Evolutionary conservation across 2,113 vertebrate species (phyloP), one percentile per base, ranked within the genome.

Genomic region (Petrocephalus zakoni): DNA sequence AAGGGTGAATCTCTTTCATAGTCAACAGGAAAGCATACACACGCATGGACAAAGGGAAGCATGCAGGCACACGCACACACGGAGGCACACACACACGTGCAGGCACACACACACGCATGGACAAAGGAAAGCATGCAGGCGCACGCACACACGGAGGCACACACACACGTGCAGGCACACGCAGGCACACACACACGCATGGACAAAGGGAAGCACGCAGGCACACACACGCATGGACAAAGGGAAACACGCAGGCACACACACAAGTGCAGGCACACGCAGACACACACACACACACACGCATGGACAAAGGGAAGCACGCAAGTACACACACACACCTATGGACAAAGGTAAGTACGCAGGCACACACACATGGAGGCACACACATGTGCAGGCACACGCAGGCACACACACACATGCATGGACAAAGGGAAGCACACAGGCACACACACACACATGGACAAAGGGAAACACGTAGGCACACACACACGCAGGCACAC

Each of bases 1-100:
- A 82, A 37, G 64, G 68, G 89, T 56, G 61, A 89, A 56, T 29
- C 49, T 64, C 88, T 34, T 78, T 89, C 51, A 72, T 56, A 46
- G 29, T 13, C 34, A 22, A 58, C 49, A 52, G 47, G n/a, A 17
- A 15, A 19, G 42, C 42, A 3, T 3, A 3, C 42, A 42, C 42
- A 42, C 42, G 42, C 42, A 42, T 42, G 42, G 42, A 64, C 25
- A 64, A 3, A 2, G 61, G 61, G n/a, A 87, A 87, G 87, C 75
- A 78, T 17, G 29, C 42, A 75, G 22, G 84, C 49, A 85, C 64
- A 82, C 86, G 64, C 58, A 10, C 13, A 78, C 6, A n/a, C 25
- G 9, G 13, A 78, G 17, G 52, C 86, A 75, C 29, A n/a, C n/a
- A n/a, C n/a, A n/a, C n/a, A n/a, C n/a, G n/a, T n/a, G n/a, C n/a